Percentiles rank a stretch among this genome's conserved stretches.
These are phyloP conservation scores for Campylomormyrus tamandua DNA, from an alignment of 2,113 vertebrate genomes.

Conservation along the genomic window DNA sequence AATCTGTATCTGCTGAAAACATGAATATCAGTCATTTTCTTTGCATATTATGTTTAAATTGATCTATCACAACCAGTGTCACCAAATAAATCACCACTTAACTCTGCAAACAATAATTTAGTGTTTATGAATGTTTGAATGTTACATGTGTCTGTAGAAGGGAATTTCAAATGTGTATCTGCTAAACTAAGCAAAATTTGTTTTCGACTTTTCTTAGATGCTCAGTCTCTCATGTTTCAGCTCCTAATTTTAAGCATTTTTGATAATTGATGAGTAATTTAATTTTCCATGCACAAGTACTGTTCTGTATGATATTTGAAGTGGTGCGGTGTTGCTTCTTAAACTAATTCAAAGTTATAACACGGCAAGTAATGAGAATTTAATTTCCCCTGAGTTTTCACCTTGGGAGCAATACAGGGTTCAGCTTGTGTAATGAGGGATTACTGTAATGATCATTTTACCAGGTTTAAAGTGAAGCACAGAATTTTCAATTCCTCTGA, in stretches of 20 bases:
- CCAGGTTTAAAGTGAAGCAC: neutral
- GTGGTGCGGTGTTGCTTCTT: neutral
- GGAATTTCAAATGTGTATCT: neutral
- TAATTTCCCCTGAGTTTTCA: neutral
- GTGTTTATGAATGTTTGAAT: neutral
- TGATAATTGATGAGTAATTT: neutral
- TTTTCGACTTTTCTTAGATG: neutral
- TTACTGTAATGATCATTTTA: neutral
- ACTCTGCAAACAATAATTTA: neutral
- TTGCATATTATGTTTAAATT: neutral
- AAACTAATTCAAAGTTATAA: no score
- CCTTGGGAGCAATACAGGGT: neutral
- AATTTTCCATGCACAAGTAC: neutral
- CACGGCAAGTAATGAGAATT: neutral
- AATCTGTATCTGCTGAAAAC: neutral
- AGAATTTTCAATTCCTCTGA: neutral
- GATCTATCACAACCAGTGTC: neutral
- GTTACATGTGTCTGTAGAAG: neutral
- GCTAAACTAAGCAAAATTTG: neutral
- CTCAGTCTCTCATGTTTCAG: neutral
- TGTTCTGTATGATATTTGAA: neutral
- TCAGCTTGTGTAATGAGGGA: neutral
- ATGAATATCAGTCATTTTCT: neutral
- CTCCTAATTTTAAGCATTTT: neutral
- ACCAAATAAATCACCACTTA: neutral